phyloP scores from a whole-genome alignment of 1,140 invertebrate genomes.

The Ridgeia piscesae region DNA sequence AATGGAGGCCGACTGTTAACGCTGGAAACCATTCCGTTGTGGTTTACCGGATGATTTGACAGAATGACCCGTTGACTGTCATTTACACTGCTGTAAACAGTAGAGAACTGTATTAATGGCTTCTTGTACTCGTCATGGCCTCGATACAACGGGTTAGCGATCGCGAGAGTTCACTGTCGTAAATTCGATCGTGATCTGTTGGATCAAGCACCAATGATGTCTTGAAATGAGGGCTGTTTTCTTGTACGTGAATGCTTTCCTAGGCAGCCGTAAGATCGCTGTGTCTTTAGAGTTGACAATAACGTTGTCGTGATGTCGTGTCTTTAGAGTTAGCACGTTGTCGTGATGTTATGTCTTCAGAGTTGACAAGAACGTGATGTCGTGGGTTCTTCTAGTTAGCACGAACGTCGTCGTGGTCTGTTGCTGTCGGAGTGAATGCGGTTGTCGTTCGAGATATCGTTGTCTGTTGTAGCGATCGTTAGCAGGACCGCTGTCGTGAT shows the following conservation, averaged over 20 bases:
- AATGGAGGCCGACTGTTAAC: neutral
- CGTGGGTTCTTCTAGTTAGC: neutral
- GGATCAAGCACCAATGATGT: too few relatives aligned
- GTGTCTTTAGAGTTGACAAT: too few relatives aligned
- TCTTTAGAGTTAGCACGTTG: too few relatives aligned
- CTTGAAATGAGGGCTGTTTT: too few relatives aligned
- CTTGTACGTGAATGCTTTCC: neutral
- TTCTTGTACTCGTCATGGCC: neutral
- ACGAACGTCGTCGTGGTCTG: neutral
- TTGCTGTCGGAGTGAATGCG: neutral
- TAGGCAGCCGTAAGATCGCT: neutral
- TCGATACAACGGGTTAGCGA: neutral
- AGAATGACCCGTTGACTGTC: neutral
- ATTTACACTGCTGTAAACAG: neutral
- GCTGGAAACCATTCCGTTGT: neutral
- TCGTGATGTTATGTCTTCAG: too few relatives aligned
- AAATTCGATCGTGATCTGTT: too few relatives aligned
- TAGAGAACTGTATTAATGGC: neutral
- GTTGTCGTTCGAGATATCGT: neutral
- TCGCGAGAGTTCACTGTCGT: too few relatives aligned
- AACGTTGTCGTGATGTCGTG: too few relatives aligned
- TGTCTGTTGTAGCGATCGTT: too few relatives aligned
- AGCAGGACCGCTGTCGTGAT: too few relatives aligned
- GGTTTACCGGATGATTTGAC: neutral
- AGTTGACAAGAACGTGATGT: neutral